Evolutionary conservation across 1,140 invertebrate species (phyloP), one percentile per base, ranked within the genome.

Genomic region (Meloidogyne floridensis): DNA sequence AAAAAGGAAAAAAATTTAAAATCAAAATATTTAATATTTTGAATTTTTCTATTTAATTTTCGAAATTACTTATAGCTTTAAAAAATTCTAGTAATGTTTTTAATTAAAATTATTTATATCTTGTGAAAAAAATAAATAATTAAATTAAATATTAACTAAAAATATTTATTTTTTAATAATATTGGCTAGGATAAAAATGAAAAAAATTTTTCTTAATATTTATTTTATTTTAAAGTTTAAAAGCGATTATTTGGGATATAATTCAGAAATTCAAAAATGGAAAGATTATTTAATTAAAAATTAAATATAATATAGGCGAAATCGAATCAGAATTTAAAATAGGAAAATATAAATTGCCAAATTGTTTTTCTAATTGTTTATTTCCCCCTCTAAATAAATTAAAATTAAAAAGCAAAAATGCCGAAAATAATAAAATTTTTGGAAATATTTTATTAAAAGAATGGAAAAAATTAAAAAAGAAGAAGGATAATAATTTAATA

Each of bases 311-410:
- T 54, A 54, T 54, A 3, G 10, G n/a, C 2, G 4, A n/a, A 18
- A 18, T 7, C 7, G 15, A 6, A 65, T n/a, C 10, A 65, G 59
- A 65, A 65, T n/a, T 65, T n/a, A 18, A 65, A 65, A 18, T n/a
- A 7, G n/a, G 15, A n/a, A 65, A 65, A 65, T n/a, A 65, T n/a
- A 65, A 65, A 65, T 65, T 65, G n/a, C 59, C 59, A n/a, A 65
- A 65, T n/a, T 65, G 59, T 65, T 65, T 65, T n/a, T n/a, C n/a
- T n/a, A 65, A 65, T 65, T 65, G 59, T 65, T 65, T 65, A 65
- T 65, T 65, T 65, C 15, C 13, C 2, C n/a, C n/a, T 65, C n/a
- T 65, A n/a, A 15, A 65, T 4, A 65, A 18, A 65, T 65, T 59
- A 59, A 59, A 59, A 59, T 59, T 65, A 65, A 65, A 65, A 65